Evolutionary conservation across 2,888 invertebrate genomes (phyloP).

Genomic region (Subacronicta megacephala): DNA sequence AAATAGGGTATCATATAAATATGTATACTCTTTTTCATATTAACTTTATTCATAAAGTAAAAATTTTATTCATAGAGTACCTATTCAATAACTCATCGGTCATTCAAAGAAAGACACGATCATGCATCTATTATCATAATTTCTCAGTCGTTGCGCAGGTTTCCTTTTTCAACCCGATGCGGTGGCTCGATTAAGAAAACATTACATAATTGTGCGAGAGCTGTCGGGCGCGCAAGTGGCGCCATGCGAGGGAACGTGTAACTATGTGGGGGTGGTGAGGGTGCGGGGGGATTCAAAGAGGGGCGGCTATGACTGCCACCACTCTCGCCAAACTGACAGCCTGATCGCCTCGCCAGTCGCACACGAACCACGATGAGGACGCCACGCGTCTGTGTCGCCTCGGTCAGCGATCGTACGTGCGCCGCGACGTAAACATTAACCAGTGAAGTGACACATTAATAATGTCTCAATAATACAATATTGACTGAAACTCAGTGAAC

Average conservation of each 20-base stretch:
- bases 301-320: conserved; percentile 79
- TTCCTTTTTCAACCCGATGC: conserved; percentile 77
- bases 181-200: conserved; percentile 87
- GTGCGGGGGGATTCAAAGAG: conserved; percentile 74
- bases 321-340: conserved; percentile 77
- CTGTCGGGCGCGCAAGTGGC: conserved; percentile 84
- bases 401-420: conserved; percentile 72
- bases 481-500: conserved; percentile 68
- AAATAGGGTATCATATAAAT: conserved; percentile 3
- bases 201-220: conserved; percentile 87
- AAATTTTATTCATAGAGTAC: conserved; percentile 56
- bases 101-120: conserved; percentile 57
- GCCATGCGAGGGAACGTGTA: conserved; percentile 85
- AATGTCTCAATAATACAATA: conserved; percentile 62
- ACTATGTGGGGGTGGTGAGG: conserved; percentile 80
- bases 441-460: conserved; percentile 77
- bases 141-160: conserved; percentile 62
- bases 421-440: conserved; percentile 85
- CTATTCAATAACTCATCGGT: conserved; percentile 56
- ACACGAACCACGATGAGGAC: conserved; percentile 81
- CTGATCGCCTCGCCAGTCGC: conserved; percentile 79
- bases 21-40: not conserved
- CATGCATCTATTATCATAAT: conserved; percentile 66
- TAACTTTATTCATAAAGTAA: too few relatives aligned
- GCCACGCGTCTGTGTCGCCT: conserved; percentile 79